phyloP scores from a whole-genome alignment of 1,140 invertebrate species.

The Dreissena polymorpha region DNA sequence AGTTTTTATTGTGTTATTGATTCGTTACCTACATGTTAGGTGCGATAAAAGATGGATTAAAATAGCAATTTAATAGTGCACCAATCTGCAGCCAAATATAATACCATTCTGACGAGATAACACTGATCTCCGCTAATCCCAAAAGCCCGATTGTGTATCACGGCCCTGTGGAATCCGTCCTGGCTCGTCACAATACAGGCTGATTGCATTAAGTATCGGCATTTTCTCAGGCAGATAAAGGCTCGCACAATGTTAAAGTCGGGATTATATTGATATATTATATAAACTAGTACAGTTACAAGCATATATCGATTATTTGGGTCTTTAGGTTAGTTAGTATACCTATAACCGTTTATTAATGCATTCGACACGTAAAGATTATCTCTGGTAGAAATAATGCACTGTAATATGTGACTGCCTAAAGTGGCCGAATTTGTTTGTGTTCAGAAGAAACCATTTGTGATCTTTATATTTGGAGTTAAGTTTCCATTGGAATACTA shows the following conservation, averaged over 20 bases:
- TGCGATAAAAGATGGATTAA: background rate
- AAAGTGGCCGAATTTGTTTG: background rate
- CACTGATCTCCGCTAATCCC: background rate
- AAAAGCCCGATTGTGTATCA: background rate
- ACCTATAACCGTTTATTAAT: background rate
- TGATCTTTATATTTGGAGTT: background rate
- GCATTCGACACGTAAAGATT: background rate
- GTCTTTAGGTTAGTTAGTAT: background rate
- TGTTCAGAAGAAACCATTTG: background rate
- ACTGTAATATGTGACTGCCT: background rate
- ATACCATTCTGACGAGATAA: background rate
- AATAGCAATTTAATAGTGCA: background rate
- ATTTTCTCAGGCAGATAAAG: constrained; percentile 11
- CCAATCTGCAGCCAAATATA: background rate
- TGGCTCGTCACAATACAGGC: background rate
- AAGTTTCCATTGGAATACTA: background rate
- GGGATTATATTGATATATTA: constrained; percentile 3
- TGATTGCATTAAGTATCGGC: background rate
- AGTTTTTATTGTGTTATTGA: no score
- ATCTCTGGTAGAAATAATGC: background rate
- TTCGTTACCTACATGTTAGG: background rate
- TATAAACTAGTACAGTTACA: background rate
- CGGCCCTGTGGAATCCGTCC: background rate
- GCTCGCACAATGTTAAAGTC: background rate
- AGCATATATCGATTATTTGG: background rate